phyloP scores from a whole-genome alignment of 2,113 vertebrate species.

The Laticauda colubrina region DNA sequence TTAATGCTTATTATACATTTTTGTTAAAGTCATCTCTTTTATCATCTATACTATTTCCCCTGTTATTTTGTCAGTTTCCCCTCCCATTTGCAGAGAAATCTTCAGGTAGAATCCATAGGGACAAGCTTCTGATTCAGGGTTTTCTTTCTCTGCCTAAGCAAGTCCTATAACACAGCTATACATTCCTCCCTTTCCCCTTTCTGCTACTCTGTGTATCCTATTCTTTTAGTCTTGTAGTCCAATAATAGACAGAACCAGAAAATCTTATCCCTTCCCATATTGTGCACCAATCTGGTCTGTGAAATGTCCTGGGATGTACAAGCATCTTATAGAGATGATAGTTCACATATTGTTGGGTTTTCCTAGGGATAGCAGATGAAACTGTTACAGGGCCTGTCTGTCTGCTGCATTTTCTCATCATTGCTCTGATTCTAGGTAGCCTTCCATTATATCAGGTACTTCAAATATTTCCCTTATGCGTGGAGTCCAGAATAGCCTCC shows the following conservation, averaged over 20 bases:
- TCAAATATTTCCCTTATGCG: neutral
- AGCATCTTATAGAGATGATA: neutral
- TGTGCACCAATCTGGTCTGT: neutral
- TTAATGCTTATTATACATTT: neutral
- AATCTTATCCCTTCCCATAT: neutral
- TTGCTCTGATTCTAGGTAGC: neutral
- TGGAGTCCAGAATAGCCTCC: neutral
- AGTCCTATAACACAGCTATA: neutral
- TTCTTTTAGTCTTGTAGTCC: neutral
- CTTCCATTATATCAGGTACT: neutral
- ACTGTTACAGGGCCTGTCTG: neutral
- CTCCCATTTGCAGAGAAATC: neutral
- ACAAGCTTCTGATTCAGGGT: neutral
- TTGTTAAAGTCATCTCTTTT: neutral
- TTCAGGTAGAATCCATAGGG: neutral
- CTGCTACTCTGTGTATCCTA: neutral
- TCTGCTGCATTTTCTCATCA: neutral
- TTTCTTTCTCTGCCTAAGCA: neutral
- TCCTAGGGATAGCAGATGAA: neutral
- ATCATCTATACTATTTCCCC: neutral
- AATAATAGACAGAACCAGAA: neutral
- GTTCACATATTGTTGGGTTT: neutral
- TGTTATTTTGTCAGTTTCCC: neutral
- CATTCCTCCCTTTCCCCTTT: neutral
- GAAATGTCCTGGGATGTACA: neutral